These are phyloP conservation scores for Gymnosoma rotundatum DNA, from an alignment of 2,888 invertebrate species.

Conservation along the genomic window DNA sequence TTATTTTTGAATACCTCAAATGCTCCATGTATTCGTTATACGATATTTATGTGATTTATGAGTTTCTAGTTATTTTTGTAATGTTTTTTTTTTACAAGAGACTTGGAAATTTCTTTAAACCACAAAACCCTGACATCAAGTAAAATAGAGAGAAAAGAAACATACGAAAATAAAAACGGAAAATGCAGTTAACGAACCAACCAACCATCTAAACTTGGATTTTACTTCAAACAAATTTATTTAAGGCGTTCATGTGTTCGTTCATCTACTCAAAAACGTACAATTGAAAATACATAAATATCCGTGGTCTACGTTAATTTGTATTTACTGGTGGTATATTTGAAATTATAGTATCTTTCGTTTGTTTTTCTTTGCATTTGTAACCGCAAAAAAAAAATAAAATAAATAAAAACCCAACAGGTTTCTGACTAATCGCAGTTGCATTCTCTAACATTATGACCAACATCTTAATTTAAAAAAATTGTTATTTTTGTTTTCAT, in stretches of 20 bases:
- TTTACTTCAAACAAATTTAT: constrained; percentile 30
- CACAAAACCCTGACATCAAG: constrained; percentile 56
- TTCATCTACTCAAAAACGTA: constrained; percentile 2
- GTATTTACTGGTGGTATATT: constrained; percentile 22
- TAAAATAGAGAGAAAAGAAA: neutral
- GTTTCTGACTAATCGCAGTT: constrained; percentile 77
- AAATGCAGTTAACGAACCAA: constrained; percentile 32
- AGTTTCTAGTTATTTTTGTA: constrained; percentile 19
- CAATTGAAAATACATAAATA: constrained; percentile 15
- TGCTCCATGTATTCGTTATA: neutral
- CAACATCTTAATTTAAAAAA: constrained; percentile 56
- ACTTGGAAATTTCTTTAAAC: constrained; percentile 32
- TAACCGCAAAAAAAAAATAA: constrained; percentile 46
- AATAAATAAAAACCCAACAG: constrained; percentile 70
- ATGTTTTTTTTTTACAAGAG: constrained; percentile 41
- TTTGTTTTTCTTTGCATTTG: constrained; percentile 19
- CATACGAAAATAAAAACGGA: neutral
- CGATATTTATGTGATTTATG: neutral
- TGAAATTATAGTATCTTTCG: constrained; percentile 37
- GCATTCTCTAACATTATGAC: constrained; percentile 47
- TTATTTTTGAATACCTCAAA: too few relatives aligned
- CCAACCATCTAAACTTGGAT: constrained; percentile 14
- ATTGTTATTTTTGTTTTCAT: constrained; percentile 23
- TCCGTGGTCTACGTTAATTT: constrained; percentile 43
- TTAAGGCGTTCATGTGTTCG: constrained; percentile 17